Base-by-base conservation (phyloP, 2,113 vertebrate species). In the Pipra filicauda region DNA sequence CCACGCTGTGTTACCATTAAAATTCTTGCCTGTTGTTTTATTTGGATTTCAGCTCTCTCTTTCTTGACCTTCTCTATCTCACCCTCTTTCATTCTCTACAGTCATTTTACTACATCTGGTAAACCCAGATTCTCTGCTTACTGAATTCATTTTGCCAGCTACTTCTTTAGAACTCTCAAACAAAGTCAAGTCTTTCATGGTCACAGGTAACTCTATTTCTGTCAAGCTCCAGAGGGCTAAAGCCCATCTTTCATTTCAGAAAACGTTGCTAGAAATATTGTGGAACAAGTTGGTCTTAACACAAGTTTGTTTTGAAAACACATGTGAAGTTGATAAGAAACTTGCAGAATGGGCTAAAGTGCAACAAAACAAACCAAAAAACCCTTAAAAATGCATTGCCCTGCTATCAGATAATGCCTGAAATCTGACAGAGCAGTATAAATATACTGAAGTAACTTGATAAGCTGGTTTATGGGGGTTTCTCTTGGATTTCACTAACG, bases 371-470 rank as follows among this genome's bases (percentile, higher is more conserved):
- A 81, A 59, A 93, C 81, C 62, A 39, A 89, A 87, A 16, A 77
- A 35, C 51, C 76, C 83, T 12, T 44, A 20, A 61, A 94, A 92
- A 88, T 49, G 23, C 76, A 92, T 19, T 89, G 73, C 84, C n/a
- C 30, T 87, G 46, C 71, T 84, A 54, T 85, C 79, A 93, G 61
- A 92, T 65, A 87, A 84, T 62, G 86, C n/a, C 84, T 79, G 62
- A 87, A 92, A 91, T 62, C 51, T 83, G 74, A 43, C 48, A 93
- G 61, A 91, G 59, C 7, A 72, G 62, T 69, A 85, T 43, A 94
- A 97, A 91, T 75, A 89, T 1, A 58, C 37, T 75, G 37, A 80
- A 85, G 93, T 87, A 97, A 97, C 88, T 87, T 85, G 91, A 91
- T 94, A 96, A 93, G 37, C 37, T 75, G 69, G 54, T 78, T 93